These are phyloP conservation scores for Drosophila robusta DNA, from an alignment of 2,888 invertebrate genomes.

Conservation along the genomic window DNA sequence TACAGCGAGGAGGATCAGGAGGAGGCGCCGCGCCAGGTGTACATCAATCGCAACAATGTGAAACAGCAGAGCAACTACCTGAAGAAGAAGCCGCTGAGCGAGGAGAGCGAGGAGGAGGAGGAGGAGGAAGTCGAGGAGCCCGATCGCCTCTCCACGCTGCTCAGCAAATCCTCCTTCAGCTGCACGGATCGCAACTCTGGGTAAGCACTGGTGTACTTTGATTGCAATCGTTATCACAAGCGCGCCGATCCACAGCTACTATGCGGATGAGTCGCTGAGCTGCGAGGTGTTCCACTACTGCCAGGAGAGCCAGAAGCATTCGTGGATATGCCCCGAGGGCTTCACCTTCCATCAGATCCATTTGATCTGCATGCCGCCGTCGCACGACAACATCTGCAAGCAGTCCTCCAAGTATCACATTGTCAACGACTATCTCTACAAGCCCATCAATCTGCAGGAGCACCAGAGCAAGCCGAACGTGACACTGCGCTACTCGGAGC, in stretches of 20 bases:
- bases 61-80: slow-evolving; percentile 81
- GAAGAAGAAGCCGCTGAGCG: slow-evolving; percentile 84
- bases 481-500: slow-evolving; percentile 91
- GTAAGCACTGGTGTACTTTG: slow-evolving; percentile 50
- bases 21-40: slow-evolving; percentile 82
- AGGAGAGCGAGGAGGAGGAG: slow-evolving; percentile 90
- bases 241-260: slow-evolving; percentile 89
- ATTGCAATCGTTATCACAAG: not conserved
- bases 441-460: slow-evolving; percentile 93
- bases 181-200: slow-evolving; percentile 93
- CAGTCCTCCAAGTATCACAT: slow-evolving; percentile 95
- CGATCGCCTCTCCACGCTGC: slow-evolving; percentile 91
- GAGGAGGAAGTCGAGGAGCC: slow-evolving; percentile 93
- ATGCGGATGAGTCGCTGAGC: slow-evolving; percentile 94
- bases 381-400: slow-evolving; percentile 94
- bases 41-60: slow-evolving; percentile 79
- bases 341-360: slow-evolving; percentile 91
- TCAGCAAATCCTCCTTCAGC: slow-evolving; percentile 93
- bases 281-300: slow-evolving; percentile 98
- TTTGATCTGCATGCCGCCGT: slow-evolving; percentile 96
- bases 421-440: slow-evolving; percentile 96
- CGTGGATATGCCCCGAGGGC: slow-evolving; percentile 97
- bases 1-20: slow-evolving; percentile 84
- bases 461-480: slow-evolving; percentile 92
- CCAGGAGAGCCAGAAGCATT: slow-evolving; percentile 94